A percentile compares a stretch with the other conserved stretches of the same genome.
Evolutionary conservation across 2,888 invertebrate species (phyloP).

Genomic region (Drosophila tanythrix): DNA sequence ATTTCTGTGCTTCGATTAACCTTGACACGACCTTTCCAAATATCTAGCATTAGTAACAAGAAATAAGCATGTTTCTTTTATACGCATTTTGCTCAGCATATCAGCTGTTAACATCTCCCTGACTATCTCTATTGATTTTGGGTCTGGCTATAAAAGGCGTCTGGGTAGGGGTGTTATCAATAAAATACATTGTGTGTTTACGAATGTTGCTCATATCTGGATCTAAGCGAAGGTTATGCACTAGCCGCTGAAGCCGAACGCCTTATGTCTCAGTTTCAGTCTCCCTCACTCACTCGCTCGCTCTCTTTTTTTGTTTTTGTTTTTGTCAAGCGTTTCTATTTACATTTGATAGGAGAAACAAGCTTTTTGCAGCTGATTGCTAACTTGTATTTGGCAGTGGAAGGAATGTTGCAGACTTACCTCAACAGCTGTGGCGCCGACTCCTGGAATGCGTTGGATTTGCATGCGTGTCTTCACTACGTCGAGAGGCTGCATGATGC

Average conservation of each 20-base stretch:
- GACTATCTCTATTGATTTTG: neutral
- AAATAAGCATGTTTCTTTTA: neutral
- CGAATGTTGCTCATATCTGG: neutral
- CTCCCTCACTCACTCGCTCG: neutral
- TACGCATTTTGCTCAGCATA: neutral
- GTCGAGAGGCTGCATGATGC: slow-evolving; percentile 98
- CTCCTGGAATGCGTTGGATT: slow-evolving; percentile 86
- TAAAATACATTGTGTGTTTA: neutral
- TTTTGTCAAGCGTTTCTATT: slow-evolving; percentile 6
- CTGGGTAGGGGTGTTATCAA: slow-evolving; percentile 12
- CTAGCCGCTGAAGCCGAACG: slow-evolving; percentile 9
- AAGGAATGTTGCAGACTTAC: slow-evolving; percentile 60
- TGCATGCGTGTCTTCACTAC: slow-evolving; percentile 96
- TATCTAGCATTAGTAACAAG: slow-evolving; percentile 2
- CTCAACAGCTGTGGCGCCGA: slow-evolving; percentile 41
- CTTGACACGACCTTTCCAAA: slow-evolving; percentile 61
- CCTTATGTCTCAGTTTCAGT: neutral
- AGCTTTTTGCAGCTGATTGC: slow-evolving; percentile 23
- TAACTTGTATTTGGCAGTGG: neutral
- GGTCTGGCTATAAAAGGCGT: slow-evolving; percentile 17
- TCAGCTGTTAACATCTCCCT: slow-evolving; percentile 13
- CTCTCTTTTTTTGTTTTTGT: neutral
- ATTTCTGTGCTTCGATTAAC: slow-evolving; percentile 33
- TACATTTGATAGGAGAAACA: slow-evolving; percentile 1
- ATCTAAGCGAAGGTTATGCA: slow-evolving; percentile 5